Base-by-base conservation (phyloP, 2,797 vertebrate genomes). In the Acipenser ruthenus region DNA sequence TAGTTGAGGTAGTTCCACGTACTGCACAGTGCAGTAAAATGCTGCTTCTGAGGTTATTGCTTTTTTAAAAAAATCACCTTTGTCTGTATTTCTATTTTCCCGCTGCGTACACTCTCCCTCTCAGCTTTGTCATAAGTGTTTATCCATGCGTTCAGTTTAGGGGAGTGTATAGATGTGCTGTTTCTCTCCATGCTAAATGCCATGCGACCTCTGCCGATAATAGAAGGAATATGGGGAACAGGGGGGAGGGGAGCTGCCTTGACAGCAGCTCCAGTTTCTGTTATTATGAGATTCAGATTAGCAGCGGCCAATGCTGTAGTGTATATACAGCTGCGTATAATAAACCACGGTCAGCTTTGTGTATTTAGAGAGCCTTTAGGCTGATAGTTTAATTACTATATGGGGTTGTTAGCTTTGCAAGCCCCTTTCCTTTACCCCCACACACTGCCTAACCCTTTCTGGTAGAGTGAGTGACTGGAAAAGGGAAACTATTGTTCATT, bases 201-300 rank as follows among this genome's bases (percentile, higher is more conserved):
- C 77, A 85, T 80, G 86, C 88, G 89, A 86, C 90, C 87, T 87
- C 88, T 89, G 83, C 76, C 72, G 90, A 78, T 50, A 75, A 79
- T 64, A 74, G 70, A 56, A 55, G 86, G 75, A 80, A 77, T 60
- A 10, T 60, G 69, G 68, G 60, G 52, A 60, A 15, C 15, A 49
- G 13, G 50, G 65, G 37, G 59, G 48, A 8, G 52, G 55, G 68
- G 63, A 65, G 63, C 59, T 49, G 66, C 23, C 67, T 62, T 67
- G 68, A 65, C 66, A 63, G 67, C 63, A 23, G 61, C 62, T 81
- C 75, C 67, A 67, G 71, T 58, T 66, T 49, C 65, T 58, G 53
- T 66, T 66, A 66, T 66, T 66, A 59, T 51, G 59, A 12, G 49
- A 53, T 67, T 67, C 66, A 47, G 47, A 65, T 65, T 55, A 56